Evolutionary conservation across 2,888 invertebrate genomes (phyloP), one percentile per base, ranked within the genome.

Genomic region (Dryobotodes eremita): DNA sequence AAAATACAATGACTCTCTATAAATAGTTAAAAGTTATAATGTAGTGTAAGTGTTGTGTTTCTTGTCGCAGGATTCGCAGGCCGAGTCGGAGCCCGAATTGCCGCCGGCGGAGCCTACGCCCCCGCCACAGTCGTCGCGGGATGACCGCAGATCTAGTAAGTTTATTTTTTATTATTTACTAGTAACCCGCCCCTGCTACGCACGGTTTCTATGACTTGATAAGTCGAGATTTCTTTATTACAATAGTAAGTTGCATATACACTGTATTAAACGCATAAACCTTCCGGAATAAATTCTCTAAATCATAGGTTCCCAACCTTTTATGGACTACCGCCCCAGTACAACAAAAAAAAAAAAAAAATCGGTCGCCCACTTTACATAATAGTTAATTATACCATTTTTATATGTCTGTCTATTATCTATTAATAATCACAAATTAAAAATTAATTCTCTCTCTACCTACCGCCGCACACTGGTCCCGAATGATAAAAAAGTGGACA

Each of bases 51-150:
- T 80, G 75, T 72, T 70, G 64, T 79, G 72, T 92, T 79, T 93
- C 87, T 95, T 94, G 95, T 92, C 94, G 93, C 96, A 97, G 96
- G 96, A 96, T 75, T 96, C 96, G 31, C 95, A 95, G 89, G 93
- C 87, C 5, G 96, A 96, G 91, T 96, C 97, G 86, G 96, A 96
- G 94, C 95, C 96, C 66, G 96, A 96, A 93, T 90, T 95, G 93
- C 96, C 96, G 82, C 96, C 91, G 69, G 96, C 94, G 13, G 95
- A 94, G 88, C 89, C 92, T 36, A 86, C 91, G 75, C 90, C 91
- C 23, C 79, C 88, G 15, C 80, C 77, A 20, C 89, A 90, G 26
- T 31, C 78, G 3, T 85, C 91, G 6, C 89, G 91, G 15, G 88
- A 93, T 42, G 91, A 92, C 36, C 86, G 92, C 7, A 89, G 89